Percentiles rank a stretch among this genome's conserved stretches.
Evolutionary conservation across 1,140 invertebrate species (phyloP).

Genomic region (Manduca sexta): DNA sequence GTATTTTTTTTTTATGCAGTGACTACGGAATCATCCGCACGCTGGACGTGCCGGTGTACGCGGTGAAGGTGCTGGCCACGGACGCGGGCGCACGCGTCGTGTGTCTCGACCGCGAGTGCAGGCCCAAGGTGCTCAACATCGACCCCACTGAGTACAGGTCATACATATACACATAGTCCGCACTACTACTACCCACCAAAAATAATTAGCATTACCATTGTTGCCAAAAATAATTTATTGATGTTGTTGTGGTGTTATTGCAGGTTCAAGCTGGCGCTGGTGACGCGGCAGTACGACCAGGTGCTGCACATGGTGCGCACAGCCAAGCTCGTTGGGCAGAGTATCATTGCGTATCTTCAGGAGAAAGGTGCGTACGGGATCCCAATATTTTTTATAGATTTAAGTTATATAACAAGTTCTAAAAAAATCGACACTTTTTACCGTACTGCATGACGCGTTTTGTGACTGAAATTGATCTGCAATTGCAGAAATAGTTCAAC

Average conservation of each 20-base stretch:
- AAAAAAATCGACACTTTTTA: too few relatives aligned
- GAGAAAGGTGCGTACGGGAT: conserved; percentile 83
- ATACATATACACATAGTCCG: too few relatives aligned
- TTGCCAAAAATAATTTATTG: not conserved
- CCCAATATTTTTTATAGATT: too few relatives aligned
- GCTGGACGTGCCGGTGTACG: conserved; percentile 96
- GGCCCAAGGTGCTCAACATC: conserved; percentile 92
- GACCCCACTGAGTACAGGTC: conserved; percentile 97
- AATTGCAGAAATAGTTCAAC: too few relatives aligned
- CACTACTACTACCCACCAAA: too few relatives aligned
- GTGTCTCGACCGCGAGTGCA: conserved; percentile 95
- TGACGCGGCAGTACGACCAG: conserved; percentile 98
- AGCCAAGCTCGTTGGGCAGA: conserved; percentile 97
- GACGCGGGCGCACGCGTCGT: conserved; percentile 94
- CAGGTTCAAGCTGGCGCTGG: conserved; percentile 95
- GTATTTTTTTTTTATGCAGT: conserved; percentile 50
- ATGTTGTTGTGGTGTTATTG: not conserved
- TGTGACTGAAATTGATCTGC: too few relatives aligned
- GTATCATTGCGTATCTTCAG: conserved; percentile 98
- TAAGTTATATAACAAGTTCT: too few relatives aligned
- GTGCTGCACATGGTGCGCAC: conserved; percentile 98
- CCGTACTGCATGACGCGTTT: too few relatives aligned
- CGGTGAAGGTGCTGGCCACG: conserved; percentile 93
- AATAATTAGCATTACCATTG: not conserved
- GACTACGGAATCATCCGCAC: conserved; percentile 99